Evolutionary conservation across 1,140 invertebrate species (phyloP), one percentile per base, ranked within the genome.

Genomic region (Drosophila pseudoobscura): DNA sequence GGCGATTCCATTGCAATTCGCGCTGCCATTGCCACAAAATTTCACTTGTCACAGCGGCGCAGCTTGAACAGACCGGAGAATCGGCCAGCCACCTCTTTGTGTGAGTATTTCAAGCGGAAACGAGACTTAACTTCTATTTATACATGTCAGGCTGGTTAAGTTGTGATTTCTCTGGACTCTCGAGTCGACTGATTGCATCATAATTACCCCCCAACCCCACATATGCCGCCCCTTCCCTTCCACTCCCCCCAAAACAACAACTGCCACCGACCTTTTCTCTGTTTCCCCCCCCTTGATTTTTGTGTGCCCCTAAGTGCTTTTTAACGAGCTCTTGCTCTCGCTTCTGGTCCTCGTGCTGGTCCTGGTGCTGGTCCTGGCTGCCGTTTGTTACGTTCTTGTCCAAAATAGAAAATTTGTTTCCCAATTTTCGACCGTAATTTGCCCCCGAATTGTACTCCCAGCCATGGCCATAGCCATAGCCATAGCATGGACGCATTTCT

Each of bases 181-280:
- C 41, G 35, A 39, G 22, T 46, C 47, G 31, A 65, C 76, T 87
- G 82, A 87, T 85, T 87, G 80, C 80, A 87, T 85, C 80, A 87
- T 85, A 85, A 85, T 85, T 87, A 85, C 82, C 68, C 11, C 11
- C 24, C 24, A 26, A 5, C 24, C 24, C 24, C 24, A 26, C 24
- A 20, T 2, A 20, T 2, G 20, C 2, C 20, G 20, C 20, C 20
- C 31, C 31, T 9, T 0, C 31, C 31, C 31, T 0, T 8, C 31
- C 31, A 0, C 8, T 8, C 9, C 9, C 3, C 35, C 11, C 4
- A 39, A 39, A 39, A 13, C 11, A 39, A 39, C 62, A 62, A 72
- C 75, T 56, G 75, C 46, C 44, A 35, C 26, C 65, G 51, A 71
- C 59, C 59, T 52, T 61, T 69, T 49, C 52, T 39, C 45, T 45